Conservation (phyloP, 30 jellyfish, hydroid and myxozoan genomes). For the Aurelia aurita region DNA sequence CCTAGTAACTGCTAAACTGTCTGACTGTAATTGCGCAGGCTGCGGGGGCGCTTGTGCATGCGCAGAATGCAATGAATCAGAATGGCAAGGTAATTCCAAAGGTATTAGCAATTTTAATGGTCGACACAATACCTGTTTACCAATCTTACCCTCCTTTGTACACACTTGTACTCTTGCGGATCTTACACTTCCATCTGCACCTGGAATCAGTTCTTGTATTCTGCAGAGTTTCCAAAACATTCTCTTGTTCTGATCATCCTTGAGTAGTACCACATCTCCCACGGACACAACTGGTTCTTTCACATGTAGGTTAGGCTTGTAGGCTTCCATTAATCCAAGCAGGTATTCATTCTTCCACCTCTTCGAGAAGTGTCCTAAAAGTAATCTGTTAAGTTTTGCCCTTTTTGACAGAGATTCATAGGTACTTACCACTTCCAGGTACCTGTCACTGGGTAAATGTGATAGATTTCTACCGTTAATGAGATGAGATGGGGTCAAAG, state of each 20-base stretch:
- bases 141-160: slow-evolving; percentile 58
- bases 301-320: slow-evolving; percentile 45
- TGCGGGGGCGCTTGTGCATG: slow-evolving; percentile 30
- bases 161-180: slow-evolving; percentile 47
- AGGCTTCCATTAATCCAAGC: slow-evolving; percentile 57
- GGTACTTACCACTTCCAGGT: slow-evolving; percentile 44
- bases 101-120: slow-evolving; percentile 59
- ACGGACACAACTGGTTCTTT: slow-evolving; percentile 56
- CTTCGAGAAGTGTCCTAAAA: slow-evolving; percentile 60
- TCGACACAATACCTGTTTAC: slow-evolving; percentile 59
- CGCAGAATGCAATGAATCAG: background rate
- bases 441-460: slow-evolving; percentile 54
- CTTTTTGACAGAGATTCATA: slow-evolving; percentile 58
- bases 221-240: slow-evolving; percentile 63
- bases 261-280: slow-evolving; percentile 69
- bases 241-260: slow-evolving; percentile 68
- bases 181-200: slow-evolving; percentile 54
- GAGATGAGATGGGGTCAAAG: slow-evolving; percentile 66
- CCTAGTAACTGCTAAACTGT: slow-evolving; percentile 14
- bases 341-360: slow-evolving; percentile 55
- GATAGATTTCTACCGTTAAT: slow-evolving; percentile 61
- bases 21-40: slow-evolving; percentile 40
- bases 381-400: slow-evolving; percentile 32
- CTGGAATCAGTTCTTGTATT: slow-evolving; percentile 49
- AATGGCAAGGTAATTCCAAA: slow-evolving; percentile 45